Percentiles rank a stretch among this genome's conserved stretches.
These are phyloP conservation scores for Sarcoramphus papa DNA, from an alignment of 2,797 vertebrate genomes.

Conservation along the genomic window DNA sequence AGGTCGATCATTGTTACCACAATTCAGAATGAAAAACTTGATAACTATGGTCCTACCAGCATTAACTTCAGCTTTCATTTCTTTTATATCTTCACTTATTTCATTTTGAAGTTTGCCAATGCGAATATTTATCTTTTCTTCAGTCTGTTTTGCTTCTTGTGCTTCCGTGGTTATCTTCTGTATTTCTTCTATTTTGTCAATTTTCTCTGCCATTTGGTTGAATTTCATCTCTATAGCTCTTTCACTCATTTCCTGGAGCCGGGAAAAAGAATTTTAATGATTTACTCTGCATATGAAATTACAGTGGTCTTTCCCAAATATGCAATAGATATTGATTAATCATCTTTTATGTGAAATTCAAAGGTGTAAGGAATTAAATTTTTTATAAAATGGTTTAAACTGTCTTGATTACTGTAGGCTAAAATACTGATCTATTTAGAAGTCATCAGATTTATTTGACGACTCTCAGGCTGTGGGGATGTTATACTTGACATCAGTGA, in stretches of 20 bases:
- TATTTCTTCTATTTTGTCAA: conserved; percentile 73
- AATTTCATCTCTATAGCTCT: conserved; percentile 71
- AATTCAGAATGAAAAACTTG: neutral
- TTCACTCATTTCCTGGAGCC: conserved; percentile 69
- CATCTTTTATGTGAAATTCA: neutral
- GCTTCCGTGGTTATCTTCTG: conserved; percentile 68
- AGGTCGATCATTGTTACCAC: neutral
- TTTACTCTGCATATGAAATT: neutral
- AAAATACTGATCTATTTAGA: neutral
- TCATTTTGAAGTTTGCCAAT: conserved; percentile 73
- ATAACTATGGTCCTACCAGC: conserved; percentile 64
- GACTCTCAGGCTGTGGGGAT: neutral
- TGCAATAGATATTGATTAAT: neutral
- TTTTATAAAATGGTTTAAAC: neutral
- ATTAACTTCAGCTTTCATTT: conserved; percentile 76
- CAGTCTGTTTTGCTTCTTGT: conserved; percentile 58
- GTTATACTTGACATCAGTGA: neutral
- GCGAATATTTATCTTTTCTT: conserved; percentile 71
- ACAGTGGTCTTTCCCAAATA: neutral
- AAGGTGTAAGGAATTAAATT: neutral
- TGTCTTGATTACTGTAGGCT: neutral
- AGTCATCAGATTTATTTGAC: neutral
- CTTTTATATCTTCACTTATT: conserved; percentile 74
- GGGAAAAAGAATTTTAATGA: neutral
- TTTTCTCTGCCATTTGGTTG: conserved; percentile 73